These are phyloP conservation scores for Setophaga coronata DNA, from an alignment of 2,113 vertebrate genomes.

Conservation along the genomic window DNA sequence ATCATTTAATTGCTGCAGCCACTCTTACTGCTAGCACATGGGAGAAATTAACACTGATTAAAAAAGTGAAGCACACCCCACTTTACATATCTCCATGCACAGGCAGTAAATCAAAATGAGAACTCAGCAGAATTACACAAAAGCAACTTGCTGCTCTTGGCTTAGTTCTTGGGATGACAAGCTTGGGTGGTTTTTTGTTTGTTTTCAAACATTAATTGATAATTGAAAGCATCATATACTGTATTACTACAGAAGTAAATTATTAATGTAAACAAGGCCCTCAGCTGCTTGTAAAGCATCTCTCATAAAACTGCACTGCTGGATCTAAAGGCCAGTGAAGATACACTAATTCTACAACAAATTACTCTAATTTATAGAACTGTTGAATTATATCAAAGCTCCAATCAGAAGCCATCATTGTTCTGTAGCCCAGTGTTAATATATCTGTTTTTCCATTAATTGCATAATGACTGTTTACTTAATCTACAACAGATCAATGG, in stretches of 20 bases:
- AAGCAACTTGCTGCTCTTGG: background rate
- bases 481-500: constrained; percentile 33
- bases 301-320: background rate
- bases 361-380: background rate
- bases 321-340: background rate
- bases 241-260: background rate
- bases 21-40: background rate
- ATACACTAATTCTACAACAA: background rate
- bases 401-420: background rate
- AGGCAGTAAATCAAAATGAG: background rate
- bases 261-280: background rate
- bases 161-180: background rate
- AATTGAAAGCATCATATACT: background rate
- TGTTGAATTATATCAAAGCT: background rate
- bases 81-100: background rate
- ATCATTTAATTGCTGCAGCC: background rate
- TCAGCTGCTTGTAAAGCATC: background rate
- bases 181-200: background rate
- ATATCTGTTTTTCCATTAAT: constrained; percentile 30
- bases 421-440: background rate
- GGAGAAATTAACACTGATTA: constrained; percentile 27
- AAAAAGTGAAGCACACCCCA: background rate
- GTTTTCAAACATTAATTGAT: background rate
- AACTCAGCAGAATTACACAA: background rate
- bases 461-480: constrained; percentile 28